Evolutionary conservation across 2,113 vertebrate species (phyloP).

Genomic region (Aix galericulata): DNA sequence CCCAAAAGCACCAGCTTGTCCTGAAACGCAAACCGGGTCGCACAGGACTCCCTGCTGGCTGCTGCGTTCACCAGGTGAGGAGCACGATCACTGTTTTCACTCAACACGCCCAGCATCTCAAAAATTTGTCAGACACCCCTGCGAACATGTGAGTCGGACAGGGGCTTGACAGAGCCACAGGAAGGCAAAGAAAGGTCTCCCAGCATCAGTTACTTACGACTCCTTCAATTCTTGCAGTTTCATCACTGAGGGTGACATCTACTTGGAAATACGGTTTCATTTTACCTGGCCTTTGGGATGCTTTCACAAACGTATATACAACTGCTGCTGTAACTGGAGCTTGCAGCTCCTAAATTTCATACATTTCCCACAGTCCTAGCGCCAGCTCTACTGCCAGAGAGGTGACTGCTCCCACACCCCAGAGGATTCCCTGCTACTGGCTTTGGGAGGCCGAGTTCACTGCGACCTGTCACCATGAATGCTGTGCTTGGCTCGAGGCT

Average conservation of each 20-base stretch:
- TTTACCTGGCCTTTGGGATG: neutral
- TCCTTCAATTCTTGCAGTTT: neutral
- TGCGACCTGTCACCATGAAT: neutral
- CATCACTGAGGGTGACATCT: neutral
- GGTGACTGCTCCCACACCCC: neutral
- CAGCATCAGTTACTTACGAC: neutral
- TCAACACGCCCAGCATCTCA: neutral
- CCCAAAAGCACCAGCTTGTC: neutral
- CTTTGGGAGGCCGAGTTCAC: neutral
- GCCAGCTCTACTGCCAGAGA: neutral
- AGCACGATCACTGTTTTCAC: fast-evolving
- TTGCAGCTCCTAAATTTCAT: neutral
- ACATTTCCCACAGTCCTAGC: neutral
- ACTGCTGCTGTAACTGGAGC: neutral
- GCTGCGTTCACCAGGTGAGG: neutral
- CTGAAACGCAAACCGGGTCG: neutral
- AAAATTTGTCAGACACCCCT: neutral
- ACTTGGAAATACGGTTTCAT: neutral
- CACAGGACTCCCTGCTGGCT: neutral
- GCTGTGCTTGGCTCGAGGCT: neutral
- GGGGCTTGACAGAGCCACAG: neutral
- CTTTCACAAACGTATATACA: neutral
- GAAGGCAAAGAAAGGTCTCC: neutral
- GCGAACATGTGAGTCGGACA: neutral
- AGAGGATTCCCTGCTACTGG: neutral